These are phyloP conservation scores for Oligia fasciuncula DNA, from an alignment of 2,888 invertebrate genomes.

Conservation along the genomic window DNA sequence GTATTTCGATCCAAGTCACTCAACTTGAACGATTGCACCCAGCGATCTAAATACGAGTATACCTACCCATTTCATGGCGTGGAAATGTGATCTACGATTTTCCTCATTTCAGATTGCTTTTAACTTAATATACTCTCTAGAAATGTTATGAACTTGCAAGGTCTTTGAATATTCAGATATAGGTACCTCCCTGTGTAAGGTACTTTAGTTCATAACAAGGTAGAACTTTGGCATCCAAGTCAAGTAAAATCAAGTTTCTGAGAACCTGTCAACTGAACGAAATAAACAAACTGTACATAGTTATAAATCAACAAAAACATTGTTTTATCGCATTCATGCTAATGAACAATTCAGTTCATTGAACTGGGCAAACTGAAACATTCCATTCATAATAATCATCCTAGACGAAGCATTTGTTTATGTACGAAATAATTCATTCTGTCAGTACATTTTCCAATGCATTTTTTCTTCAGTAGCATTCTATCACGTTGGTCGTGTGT, in stretches of 20 bases:
- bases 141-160: slow-evolving; percentile 4
- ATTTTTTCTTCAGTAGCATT: slow-evolving; percentile 50
- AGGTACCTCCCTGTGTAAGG: too few relatives aligned
- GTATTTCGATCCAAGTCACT: not conserved
- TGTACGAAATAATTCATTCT: slow-evolving; percentile 20
- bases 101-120: slow-evolving; percentile 25
- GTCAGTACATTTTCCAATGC: slow-evolving; percentile 32
- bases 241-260: slow-evolving; percentile 13
- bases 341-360: not conserved
- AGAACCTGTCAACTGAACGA: slow-evolving; percentile 6
- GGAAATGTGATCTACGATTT: slow-evolving; percentile 25
- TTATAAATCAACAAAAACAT: not conserved
- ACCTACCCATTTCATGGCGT: not conserved
- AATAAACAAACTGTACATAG: slow-evolving; percentile 3
- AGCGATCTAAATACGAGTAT: not conserved
- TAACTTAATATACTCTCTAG: slow-evolving; percentile 26
- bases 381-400: not conserved
- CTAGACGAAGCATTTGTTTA: slow-evolving; percentile 7
- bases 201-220: slow-evolving; percentile 27
- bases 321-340: not conserved
- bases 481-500: slow-evolving; percentile 55
- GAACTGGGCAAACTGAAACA: not conserved
- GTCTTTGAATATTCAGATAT: too few relatives aligned
- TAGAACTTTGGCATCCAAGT: slow-evolving; percentile 14
- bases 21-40: not conserved